Evolutionary conservation across 2,888 invertebrate species (phyloP).

Genomic region (Odontocerum albicorne): DNA sequence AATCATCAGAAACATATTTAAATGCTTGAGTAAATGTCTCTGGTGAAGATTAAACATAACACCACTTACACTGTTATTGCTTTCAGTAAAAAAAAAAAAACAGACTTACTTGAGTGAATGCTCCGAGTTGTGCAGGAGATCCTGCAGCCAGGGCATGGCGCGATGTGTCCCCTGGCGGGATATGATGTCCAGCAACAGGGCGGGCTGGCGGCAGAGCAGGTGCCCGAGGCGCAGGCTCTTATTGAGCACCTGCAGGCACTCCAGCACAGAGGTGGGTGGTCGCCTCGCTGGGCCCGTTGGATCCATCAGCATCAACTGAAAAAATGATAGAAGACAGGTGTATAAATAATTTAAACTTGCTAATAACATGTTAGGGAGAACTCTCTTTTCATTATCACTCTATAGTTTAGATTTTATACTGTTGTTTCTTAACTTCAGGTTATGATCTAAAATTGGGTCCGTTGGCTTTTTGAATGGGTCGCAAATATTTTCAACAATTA

Average conservation of each 20-base stretch:
- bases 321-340: background rate
- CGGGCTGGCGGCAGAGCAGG: conserved; percentile 88
- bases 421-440: no score
- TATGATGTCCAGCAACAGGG: conserved; percentile 90
- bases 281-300: conserved; percentile 81
- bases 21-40: no score
- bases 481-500: no score
- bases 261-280: conserved; percentile 76
- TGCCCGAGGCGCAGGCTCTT: conserved; percentile 81
- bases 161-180: conserved; percentile 86
- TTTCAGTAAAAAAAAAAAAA: no score
- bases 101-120: conserved; percentile 76
- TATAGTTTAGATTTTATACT: no score
- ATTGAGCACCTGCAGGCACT: conserved; percentile 78
- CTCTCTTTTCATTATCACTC: no score
- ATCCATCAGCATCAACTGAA: conserved; percentile 77
- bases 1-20: no score
- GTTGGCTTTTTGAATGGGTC: no score
- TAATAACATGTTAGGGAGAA: no score
- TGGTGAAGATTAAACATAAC: no score
- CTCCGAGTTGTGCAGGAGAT: conserved; percentile 89
- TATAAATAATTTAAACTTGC: background rate
- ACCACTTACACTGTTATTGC: no score
- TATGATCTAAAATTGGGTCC: no score
- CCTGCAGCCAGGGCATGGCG: conserved; percentile 97